Evolutionary conservation across 2,113 vertebrate genomes (phyloP).

Genomic region (Glareola pratincola): DNA sequence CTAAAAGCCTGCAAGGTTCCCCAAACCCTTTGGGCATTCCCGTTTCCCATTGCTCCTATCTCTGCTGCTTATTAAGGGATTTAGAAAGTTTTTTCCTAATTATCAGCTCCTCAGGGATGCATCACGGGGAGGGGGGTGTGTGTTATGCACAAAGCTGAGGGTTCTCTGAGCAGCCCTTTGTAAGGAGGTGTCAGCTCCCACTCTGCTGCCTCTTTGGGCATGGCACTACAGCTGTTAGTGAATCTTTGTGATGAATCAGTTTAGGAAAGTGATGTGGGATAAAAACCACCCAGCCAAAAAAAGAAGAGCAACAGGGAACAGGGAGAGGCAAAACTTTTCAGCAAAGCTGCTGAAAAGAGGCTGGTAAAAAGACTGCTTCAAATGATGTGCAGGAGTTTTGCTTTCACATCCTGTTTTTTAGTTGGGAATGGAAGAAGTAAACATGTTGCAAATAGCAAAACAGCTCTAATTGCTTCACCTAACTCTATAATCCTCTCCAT

Average conservation of each 20-base stretch:
- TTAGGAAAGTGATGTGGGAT: not conserved
- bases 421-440: not conserved
- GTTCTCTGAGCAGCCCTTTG: not conserved
- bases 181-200: rapidly evolving
- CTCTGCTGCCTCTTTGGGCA: not conserved
- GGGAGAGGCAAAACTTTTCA: not conserved
- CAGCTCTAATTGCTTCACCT: not conserved
- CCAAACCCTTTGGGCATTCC: not conserved
- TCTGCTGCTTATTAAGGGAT: not conserved
- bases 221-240: not conserved
- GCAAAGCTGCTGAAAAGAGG: not conserved
- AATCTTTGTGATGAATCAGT: not conserved
- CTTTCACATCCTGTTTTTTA: not conserved
- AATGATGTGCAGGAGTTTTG: not conserved
- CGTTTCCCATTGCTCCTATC: not conserved
- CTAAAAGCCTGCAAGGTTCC: not conserved
- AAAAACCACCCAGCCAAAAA: not conserved
- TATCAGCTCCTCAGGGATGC: not conserved
- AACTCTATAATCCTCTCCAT: constrained; percentile 5
- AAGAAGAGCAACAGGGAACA: not conserved
- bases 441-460: not conserved
- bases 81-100: not conserved
- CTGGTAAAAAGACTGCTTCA: not conserved
- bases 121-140: no score
- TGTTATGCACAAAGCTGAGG: not conserved